These are phyloP conservation scores for Drosophila neonasuta DNA, from an alignment of 2,888 invertebrate genomes.

Conservation along the genomic window DNA sequence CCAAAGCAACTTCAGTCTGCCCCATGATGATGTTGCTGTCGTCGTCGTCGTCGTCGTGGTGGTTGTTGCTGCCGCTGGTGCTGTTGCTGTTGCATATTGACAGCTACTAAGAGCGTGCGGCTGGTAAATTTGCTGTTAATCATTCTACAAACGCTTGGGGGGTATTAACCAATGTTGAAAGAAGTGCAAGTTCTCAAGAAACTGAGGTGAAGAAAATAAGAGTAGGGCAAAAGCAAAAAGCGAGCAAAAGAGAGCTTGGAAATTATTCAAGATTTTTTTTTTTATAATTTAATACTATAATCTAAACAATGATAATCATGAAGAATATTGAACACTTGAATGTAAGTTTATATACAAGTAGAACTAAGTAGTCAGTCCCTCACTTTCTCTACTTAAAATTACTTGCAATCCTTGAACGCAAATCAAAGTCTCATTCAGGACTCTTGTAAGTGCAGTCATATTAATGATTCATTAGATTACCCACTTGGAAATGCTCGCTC, in stretches of 20 bases:
- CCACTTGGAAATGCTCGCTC: constrained; percentile 22
- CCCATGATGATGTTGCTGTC: neutral
- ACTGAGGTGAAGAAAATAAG: neutral
- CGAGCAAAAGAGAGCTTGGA: neutral
- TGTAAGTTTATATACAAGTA: no score
- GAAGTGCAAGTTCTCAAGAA: neutral
- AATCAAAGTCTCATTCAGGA: constrained; percentile 1
- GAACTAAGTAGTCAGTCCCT: no score
- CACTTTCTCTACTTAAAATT: neutral
- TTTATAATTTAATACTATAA: no score
- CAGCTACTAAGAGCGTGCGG: constrained; percentile 47
- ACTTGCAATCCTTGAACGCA: neutral
- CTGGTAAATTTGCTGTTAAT: constrained; percentile 62
- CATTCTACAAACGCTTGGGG: constrained; percentile 45
- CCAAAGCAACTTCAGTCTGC: constrained; percentile 27
- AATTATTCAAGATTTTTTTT: no score
- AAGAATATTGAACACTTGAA: neutral
- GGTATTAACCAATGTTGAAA: constrained; percentile 14
- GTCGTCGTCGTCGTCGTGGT: constrained; percentile 10
- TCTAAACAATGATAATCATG: neutral
- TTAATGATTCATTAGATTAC: constrained; percentile 33
- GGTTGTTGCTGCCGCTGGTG: constrained; percentile 3
- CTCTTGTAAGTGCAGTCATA: constrained; percentile 10
- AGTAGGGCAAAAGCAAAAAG: neutral
- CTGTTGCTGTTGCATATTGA: constrained; percentile 51